Conservation (phyloP, 1,140 invertebrate genomes). For the Ectropis grisescens region DNA sequence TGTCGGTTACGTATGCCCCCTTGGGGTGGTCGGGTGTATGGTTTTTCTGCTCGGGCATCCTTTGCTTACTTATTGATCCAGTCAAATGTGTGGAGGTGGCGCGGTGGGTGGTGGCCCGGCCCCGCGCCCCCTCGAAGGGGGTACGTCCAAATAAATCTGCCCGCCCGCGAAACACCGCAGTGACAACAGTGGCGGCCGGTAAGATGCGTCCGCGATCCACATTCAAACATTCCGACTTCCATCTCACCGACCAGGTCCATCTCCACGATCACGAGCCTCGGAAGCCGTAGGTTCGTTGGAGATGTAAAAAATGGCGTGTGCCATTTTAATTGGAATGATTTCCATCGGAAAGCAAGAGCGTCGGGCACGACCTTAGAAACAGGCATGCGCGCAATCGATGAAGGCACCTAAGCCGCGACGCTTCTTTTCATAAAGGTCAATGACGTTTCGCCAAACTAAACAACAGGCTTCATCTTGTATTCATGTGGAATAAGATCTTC, state of each 20-base stretch:
- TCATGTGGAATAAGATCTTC: too few relatives aligned
- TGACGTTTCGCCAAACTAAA: constrained; percentile 35
- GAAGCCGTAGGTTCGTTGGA: too few relatives aligned
- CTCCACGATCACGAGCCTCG: too few relatives aligned
- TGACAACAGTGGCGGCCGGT: constrained; percentile 60
- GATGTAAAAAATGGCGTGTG: constrained; percentile 13
- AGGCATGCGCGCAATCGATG: constrained; percentile 54
- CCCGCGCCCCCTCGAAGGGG: constrained; percentile 45
- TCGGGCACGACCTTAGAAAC: constrained; percentile 48
- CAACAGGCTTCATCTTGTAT: too few relatives aligned
- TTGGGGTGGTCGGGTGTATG: constrained; percentile 67
- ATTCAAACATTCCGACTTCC: constrained; percentile 6
- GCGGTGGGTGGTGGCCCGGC: constrained; percentile 58
- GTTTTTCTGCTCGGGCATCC: constrained; percentile 72
- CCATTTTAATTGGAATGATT: constrained; percentile 57
- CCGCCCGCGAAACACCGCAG: constrained; percentile 66
- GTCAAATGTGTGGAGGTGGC: constrained; percentile 70
- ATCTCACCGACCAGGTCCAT: too few relatives aligned
- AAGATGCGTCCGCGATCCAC: constrained; percentile 44
- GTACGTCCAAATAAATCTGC: constrained; percentile 69
- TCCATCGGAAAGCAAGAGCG: constrained; percentile 32
- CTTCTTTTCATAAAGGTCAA: constrained; percentile 45
- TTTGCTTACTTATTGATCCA: constrained; percentile 72
- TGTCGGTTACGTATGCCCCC: constrained; percentile 66
- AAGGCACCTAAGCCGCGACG: constrained; percentile 45